Conservation (phyloP, 2,888 invertebrate genomes). For the Hylaea fasciaria region DNA sequence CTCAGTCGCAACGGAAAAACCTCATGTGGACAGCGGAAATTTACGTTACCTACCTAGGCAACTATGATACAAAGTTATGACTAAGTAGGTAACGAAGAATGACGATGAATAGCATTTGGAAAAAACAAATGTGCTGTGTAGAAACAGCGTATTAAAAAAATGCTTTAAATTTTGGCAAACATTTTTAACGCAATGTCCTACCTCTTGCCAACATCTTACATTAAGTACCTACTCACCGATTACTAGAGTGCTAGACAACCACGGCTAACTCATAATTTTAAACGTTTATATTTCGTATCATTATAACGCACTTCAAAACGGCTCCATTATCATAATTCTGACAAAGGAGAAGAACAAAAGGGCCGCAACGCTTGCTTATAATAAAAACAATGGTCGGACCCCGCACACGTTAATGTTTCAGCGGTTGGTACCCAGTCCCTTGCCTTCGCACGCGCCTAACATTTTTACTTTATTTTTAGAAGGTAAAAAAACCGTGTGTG, state of each 20-base stretch:
- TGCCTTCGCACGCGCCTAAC: constrained; percentile 47
- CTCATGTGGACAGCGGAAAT: too few relatives aligned
- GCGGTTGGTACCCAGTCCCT: constrained; percentile 54
- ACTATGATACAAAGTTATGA: too few relatives aligned
- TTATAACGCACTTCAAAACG: constrained; percentile 54
- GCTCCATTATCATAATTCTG: constrained; percentile 70
- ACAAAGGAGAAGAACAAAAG: constrained; percentile 65
- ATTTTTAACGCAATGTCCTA: too few relatives aligned
- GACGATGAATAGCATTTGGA: too few relatives aligned
- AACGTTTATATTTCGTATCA: constrained; percentile 26
- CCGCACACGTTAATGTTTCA: constrained; percentile 69
- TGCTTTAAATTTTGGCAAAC: too few relatives aligned
- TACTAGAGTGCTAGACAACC: background rate
- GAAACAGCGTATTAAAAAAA: too few relatives aligned
- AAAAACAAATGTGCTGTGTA: too few relatives aligned
- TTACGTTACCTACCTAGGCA: too few relatives aligned
- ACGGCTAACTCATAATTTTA: constrained; percentile 22
- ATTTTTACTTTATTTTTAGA: constrained; percentile 56
- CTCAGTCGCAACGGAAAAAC: background rate
- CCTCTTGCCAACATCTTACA: background rate
- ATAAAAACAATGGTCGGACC: constrained; percentile 70
- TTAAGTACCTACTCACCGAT: background rate
- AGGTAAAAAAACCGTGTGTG: constrained; percentile 45
- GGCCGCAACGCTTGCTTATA: constrained; percentile 66
- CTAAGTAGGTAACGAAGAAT: too few relatives aligned